Percentiles rank a stretch among this genome's conserved stretches.
phyloP scores from a whole-genome alignment of 2,113 vertebrate species.

The Psilopsiagon aurifrons region DNA sequence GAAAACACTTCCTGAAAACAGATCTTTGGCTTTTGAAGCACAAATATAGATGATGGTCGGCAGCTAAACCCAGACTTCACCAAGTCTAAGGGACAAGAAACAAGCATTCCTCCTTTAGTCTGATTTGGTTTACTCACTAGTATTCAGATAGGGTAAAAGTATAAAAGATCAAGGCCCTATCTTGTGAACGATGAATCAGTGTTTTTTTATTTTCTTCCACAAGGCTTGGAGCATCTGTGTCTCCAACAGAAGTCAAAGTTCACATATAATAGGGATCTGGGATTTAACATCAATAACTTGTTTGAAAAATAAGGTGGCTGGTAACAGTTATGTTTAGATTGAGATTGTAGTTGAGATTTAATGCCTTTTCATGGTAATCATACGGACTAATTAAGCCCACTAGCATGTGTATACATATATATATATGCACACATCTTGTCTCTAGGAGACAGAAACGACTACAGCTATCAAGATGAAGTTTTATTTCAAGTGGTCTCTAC shows the following conservation, averaged over 20 bases:
- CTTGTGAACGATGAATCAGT: slow-evolving; percentile 26
- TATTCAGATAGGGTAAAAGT: slow-evolving; percentile 45
- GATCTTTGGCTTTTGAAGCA: slow-evolving; percentile 47
- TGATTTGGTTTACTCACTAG: slow-evolving; percentile 50
- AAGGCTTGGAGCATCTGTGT: background rate
- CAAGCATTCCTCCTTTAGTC: slow-evolving; percentile 62
- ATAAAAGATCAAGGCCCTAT: slow-evolving; percentile 41
- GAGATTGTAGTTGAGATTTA: background rate
- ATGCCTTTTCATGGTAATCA: background rate
- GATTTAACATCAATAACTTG: background rate
- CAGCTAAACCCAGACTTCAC: slow-evolving; percentile 62
- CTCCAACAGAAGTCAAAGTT: slow-evolving; percentile 1
- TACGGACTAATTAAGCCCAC: background rate
- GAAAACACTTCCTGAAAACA: slow-evolving; percentile 43
- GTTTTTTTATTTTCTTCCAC: slow-evolving; percentile 21
- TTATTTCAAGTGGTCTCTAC: background rate
- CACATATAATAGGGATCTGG: background rate
- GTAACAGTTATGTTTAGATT: background rate
- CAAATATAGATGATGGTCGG: slow-evolving; percentile 24
- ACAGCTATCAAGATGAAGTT: background rate
- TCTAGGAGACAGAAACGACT: background rate
- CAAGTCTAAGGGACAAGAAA: slow-evolving; percentile 28
- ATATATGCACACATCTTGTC: background rate
- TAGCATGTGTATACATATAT: background rate
- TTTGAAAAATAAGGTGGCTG: background rate